These are phyloP conservation scores for Dicycla oo DNA, from an alignment of 2,888 invertebrate species.

Conservation along the genomic window DNA sequence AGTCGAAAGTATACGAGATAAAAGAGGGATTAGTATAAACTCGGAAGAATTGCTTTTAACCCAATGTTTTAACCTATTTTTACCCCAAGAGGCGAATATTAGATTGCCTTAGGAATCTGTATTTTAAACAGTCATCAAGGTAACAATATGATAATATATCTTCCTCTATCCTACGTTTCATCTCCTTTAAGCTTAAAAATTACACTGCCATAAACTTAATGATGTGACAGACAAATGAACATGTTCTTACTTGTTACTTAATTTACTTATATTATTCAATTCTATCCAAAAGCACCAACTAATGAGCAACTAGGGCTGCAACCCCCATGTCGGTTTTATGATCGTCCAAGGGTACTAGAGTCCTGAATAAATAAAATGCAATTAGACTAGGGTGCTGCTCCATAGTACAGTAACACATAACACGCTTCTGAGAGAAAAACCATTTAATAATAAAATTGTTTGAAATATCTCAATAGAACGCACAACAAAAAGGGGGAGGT, in stretches of 20 bases:
- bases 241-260: not conserved
- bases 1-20: conserved; percentile 55
- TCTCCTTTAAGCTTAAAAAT: not conserved
- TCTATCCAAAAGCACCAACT: conserved; percentile 73
- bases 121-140: not conserved
- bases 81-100: not conserved
- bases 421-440: conserved; percentile 68
- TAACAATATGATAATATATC: not conserved
- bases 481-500: conserved; percentile 66
- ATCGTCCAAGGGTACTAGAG: conserved; percentile 75
- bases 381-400: conserved; percentile 80
- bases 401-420: conserved; percentile 67
- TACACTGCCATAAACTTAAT: not conserved
- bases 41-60: conserved; percentile 26
- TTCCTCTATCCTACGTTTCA: not conserved
- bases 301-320: conserved; percentile 76
- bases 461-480: conserved; percentile 70
- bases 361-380: conserved; percentile 89
- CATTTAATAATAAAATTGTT: conserved; percentile 71
- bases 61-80: conserved; percentile 4
- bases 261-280: conserved; percentile 69
- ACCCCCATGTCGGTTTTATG: conserved; percentile 70
- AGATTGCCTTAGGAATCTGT: not conserved
- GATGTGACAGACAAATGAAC: conserved; percentile 37
- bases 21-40: conserved; percentile 40